Percentiles rank a stretch among this genome's conserved stretches.
phyloP scores from a whole-genome alignment of 1,140 invertebrate species.

The Drosophila erecta region DNA sequence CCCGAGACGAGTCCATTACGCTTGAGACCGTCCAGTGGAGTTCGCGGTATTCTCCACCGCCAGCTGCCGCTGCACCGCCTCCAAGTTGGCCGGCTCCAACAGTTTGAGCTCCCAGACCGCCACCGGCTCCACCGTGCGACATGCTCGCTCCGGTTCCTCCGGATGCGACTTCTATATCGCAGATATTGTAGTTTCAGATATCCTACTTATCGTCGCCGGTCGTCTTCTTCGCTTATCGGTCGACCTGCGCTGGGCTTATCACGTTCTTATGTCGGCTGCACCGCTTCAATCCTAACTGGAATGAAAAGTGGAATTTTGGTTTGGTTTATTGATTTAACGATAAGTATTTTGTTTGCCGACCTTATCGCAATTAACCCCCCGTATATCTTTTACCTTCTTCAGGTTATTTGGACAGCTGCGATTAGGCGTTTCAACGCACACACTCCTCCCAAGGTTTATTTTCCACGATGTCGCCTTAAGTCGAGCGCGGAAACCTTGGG shows the following conservation, averaged over 20 bases:
- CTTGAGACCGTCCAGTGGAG: conserved; percentile 93
- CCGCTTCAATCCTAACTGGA: conserved; percentile 56
- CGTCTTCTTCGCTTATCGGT: conserved; percentile 36
- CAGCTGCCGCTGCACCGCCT: conserved; percentile 61
- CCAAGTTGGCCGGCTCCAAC: conserved; percentile 61
- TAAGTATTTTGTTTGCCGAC: conserved; percentile 40
- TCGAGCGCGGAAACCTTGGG: conserved; percentile 22
- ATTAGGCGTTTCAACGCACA: conserved; percentile 6
- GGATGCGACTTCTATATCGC: conserved; percentile 8
- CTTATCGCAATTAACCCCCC: conserved; percentile 34
- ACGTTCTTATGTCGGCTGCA: conserved; percentile 19
- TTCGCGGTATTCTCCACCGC: conserved; percentile 85
- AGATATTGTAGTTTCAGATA: background rate
- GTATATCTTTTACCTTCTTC: conserved; percentile 18
- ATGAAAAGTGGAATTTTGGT: conserved; percentile 58
- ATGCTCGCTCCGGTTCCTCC: conserved; percentile 53
- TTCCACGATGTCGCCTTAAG: conserved; percentile 20
- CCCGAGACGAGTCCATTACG: conserved; percentile 96
- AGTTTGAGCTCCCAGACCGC: conserved; percentile 54
- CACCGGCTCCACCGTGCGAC: conserved; percentile 75
- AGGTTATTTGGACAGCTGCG: conserved; percentile 66
- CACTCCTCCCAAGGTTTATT: conserved; percentile 23
- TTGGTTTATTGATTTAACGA: conserved; percentile 64
- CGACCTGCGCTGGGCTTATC: conserved; percentile 42
- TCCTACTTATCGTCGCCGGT: conserved; percentile 12